These are phyloP conservation scores for Momotus momota DNA, from an alignment of 2,797 vertebrate genomes.

Conservation along the genomic window DNA sequence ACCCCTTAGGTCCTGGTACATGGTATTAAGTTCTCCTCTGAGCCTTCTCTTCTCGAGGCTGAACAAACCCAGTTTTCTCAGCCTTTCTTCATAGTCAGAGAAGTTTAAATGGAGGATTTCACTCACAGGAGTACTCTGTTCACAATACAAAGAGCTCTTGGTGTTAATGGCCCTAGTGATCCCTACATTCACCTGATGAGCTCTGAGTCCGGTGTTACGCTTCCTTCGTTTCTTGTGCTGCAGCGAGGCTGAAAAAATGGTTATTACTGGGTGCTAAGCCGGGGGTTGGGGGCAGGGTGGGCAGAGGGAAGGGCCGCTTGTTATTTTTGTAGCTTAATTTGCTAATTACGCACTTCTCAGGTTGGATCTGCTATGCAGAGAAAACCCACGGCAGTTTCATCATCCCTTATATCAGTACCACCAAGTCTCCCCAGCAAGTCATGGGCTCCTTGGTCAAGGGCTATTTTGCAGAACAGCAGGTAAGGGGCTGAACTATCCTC, in stretches of 20 bases:
- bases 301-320: neutral
- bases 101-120: too few species aligned
- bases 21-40: too few species aligned
- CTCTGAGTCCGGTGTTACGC: fast-evolving
- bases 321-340: neutral
- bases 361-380: conserved; percentile 99
- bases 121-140: neutral
- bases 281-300: neutral
- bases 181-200: neutral
- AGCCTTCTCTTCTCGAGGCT: too few species aligned
- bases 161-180: neutral
- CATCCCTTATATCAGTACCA: conserved; percentile 91
- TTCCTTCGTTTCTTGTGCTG: neutral
- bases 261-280: neutral
- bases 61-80: too few species aligned
- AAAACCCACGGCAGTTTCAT: conserved; percentile 93
- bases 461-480: conserved; percentile 88
- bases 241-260: neutral
- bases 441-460: conserved; percentile 95
- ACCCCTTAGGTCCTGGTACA: too few species aligned
- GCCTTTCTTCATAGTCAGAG: too few species aligned
- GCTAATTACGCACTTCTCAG: conserved; percentile 60
- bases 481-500: conserved; percentile 8
- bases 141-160: neutral
- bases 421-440: conserved; percentile 94